Base-by-base conservation (phyloP, 2,113 vertebrate genomes). In the Chauna torquata region DNA sequence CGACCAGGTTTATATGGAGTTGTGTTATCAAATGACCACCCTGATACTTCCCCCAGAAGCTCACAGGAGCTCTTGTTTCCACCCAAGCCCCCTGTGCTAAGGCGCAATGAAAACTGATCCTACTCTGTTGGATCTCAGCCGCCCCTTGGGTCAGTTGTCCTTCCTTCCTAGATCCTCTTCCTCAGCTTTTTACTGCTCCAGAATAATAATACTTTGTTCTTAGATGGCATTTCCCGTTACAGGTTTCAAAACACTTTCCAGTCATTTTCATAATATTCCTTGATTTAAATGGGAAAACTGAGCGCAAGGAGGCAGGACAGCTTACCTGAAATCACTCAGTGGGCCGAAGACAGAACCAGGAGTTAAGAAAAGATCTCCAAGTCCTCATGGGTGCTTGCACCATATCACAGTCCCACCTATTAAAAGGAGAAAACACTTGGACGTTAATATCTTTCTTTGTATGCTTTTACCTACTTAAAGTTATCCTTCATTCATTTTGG, bases 21-120 rank as follows among this genome's bases (percentile, higher is more conserved):
- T 92, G 19, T 91, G 78, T 92, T 88, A 92, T 95, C 91, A 42
- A 71, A n/a, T 95, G 87, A 55, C 91, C 75, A 57, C 82, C 50
- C 47, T 0, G 4, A 40, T 36, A 62, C 64, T 77, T 93, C 55
- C 76, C 45, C 6, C 59, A 86, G 38, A 50, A 72, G 40, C 86
- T 89, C 32, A 12, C 5, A 3, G 72, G 61, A 90, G 84, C 69
- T 91, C 84, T 95, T 14, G 4, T 92, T 96, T 97, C 81, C 58
- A 79, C 57, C 65, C 42, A 57, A 90, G 61, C 58, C 71, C 36
- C 16, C 38, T 71, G 36, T 68, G 68, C 86, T 88, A 84, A 94
- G 88, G 38, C 62, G 42, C 16, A 12, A 28, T 36, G 90, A 82
- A 59, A 86, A 72, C 68, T 66, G 91, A 91, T 82, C 34, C 44